phyloP scores from a whole-genome alignment of 2,113 vertebrate genomes.

The Steatornis caripensis region DNA sequence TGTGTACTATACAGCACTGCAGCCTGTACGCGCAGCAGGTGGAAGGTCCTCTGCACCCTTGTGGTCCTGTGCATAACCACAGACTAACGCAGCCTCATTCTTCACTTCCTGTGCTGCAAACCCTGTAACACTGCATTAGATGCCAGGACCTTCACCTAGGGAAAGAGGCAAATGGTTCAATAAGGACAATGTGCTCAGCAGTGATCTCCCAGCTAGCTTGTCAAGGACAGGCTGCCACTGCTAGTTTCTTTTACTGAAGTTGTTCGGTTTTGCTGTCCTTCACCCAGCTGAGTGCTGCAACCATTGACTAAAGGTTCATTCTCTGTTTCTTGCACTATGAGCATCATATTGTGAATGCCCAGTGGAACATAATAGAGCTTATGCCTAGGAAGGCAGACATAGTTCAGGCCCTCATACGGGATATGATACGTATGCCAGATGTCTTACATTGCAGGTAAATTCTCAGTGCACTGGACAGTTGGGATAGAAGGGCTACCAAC shows the following conservation, averaged over 20 bases:
- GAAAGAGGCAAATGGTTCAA: accelerated
- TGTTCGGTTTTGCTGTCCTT: background rate
- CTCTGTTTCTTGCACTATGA: background rate
- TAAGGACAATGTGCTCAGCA: background rate
- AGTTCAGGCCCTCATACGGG: background rate
- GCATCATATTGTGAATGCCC: background rate
- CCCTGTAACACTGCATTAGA: background rate
- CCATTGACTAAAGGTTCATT: background rate
- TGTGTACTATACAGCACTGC: background rate
- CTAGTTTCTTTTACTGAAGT: background rate
- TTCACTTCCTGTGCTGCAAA: background rate
- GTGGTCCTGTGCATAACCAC: background rate
- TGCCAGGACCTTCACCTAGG: accelerated
- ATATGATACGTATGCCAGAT: accelerated
- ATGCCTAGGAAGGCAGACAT: background rate
- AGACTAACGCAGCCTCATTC: background rate
- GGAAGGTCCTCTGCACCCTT: background rate
- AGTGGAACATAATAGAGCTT: background rate
- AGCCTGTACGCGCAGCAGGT: accelerated
- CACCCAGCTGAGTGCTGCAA: background rate
- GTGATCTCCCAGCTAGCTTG: background rate
- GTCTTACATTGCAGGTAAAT: background rate
- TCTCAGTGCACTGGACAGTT: background rate
- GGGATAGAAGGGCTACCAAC: background rate
- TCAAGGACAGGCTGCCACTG: background rate